Conservation (phyloP, 2,888 invertebrate genomes). For the Synergus itoensis region DNA sequence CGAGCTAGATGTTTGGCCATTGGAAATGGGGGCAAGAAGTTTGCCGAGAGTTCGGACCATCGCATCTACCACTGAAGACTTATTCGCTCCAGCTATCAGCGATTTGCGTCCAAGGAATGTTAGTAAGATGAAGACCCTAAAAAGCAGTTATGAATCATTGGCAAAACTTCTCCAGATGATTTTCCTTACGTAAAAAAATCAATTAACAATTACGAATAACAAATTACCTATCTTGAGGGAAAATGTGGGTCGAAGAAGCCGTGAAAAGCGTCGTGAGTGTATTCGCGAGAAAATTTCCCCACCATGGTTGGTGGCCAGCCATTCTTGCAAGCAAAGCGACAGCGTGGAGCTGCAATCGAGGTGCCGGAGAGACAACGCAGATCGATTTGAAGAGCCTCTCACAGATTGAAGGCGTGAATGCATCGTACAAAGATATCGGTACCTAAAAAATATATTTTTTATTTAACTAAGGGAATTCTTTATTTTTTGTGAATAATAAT, state of each 20-base stretch:
- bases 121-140: slow-evolving; percentile 90
- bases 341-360: slow-evolving; percentile 88
- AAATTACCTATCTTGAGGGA: slow-evolving; percentile 90
- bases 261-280: slow-evolving; percentile 89
- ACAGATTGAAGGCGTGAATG: slow-evolving; percentile 78
- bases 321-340: slow-evolving; percentile 89
- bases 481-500: slow-evolving; percentile 16
- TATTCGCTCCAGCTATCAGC: slow-evolving; percentile 77
- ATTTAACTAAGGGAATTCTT: not conserved
- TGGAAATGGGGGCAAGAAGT: slow-evolving; percentile 80
- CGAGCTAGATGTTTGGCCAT: slow-evolving; percentile 62
- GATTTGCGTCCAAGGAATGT: slow-evolving; percentile 92
- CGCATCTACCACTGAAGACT: slow-evolving; percentile 83
- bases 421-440: slow-evolving; percentile 74
- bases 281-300: slow-evolving; percentile 94
- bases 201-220: not conserved
- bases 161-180: not conserved
- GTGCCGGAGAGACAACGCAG: slow-evolving; percentile 87
- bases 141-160: slow-evolving; percentile 46
- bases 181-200: slow-evolving; percentile 16
- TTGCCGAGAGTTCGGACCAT: slow-evolving; percentile 82
- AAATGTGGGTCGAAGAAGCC: slow-evolving; percentile 87
- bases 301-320: slow-evolving; percentile 89
- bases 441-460: slow-evolving; percentile 64
- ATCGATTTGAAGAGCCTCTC: slow-evolving; percentile 85